Evolutionary conservation across 2,113 vertebrate genomes (phyloP).

Genomic region (Drymodes brunneopygia): DNA sequence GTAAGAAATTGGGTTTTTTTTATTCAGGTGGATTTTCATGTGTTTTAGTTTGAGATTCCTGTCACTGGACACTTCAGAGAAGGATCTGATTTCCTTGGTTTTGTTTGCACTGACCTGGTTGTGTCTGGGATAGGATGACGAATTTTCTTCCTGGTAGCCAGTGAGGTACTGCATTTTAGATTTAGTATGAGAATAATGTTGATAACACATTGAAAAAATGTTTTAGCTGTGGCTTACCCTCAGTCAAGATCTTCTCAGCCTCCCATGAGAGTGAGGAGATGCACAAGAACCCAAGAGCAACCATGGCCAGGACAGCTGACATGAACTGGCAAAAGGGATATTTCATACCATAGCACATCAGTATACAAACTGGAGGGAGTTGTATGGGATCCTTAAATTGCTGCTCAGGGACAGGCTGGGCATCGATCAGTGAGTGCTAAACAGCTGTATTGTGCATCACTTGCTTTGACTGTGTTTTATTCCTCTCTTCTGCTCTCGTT

Average conservation of each 20-base stretch:
- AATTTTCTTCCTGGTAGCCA: neutral
- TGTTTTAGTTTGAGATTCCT: neutral
- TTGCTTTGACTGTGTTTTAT: neutral
- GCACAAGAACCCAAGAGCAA: neutral
- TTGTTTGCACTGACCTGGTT: neutral
- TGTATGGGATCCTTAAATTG: neutral
- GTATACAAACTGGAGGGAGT: neutral
- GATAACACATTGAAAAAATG: neutral
- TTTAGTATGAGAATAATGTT: neutral
- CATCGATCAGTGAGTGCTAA: neutral
- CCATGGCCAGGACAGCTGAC: neutral
- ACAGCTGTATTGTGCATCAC: too few relatives aligned
- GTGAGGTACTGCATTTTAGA: neutral
- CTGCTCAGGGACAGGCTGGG: neutral
- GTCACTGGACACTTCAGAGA: neutral
- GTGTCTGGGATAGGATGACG: neutral
- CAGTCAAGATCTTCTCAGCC: neutral
- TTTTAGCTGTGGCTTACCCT: neutral
- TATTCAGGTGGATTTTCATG: neutral
- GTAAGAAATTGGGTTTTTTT: neutral
- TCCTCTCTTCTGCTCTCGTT: neutral
- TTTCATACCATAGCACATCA: fast-evolving
- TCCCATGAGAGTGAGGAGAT: neutral
- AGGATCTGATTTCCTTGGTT: neutral
- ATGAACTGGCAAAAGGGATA: fast-evolving